These are phyloP conservation scores for Murina feae DNA, from an alignment of 2,113 vertebrate genomes.

Conservation along the genomic window DNA sequence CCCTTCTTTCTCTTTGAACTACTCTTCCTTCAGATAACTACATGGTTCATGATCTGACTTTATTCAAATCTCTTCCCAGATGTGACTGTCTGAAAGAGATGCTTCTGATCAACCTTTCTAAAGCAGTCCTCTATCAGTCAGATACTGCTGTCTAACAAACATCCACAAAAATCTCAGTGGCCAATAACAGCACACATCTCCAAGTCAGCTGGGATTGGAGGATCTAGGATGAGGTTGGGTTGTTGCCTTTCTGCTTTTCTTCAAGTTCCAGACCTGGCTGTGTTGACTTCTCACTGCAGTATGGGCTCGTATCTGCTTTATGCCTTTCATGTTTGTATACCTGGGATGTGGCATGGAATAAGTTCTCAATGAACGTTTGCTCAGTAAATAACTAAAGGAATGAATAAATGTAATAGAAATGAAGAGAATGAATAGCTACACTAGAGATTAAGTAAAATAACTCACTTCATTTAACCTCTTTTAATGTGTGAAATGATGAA, in stretches of 20 bases:
- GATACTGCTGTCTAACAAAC: background rate
- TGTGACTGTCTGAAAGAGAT: background rate
- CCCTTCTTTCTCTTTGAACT: background rate
- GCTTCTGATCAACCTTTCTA: background rate
- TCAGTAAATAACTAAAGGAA: background rate
- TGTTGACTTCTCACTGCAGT: background rate
- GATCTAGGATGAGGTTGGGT: too few species aligned
- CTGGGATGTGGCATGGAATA: too few species aligned
- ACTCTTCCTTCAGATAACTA: background rate
- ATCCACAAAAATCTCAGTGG: background rate
- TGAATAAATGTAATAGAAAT: background rate
- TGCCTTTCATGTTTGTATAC: background rate
- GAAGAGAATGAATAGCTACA: background rate
- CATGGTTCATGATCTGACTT: background rate
- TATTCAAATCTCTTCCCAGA: background rate
- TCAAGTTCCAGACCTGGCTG: background rate
- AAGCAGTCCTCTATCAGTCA: background rate
- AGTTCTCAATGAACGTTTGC: background rate
- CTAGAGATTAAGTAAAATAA: background rate
- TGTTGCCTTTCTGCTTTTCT: background rate
- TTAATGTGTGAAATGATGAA: background rate
- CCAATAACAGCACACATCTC: rapidly evolving
- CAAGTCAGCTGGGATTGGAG: background rate
- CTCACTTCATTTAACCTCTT: background rate
- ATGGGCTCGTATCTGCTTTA: background rate